Conservation (phyloP, 2,888 invertebrate genomes). For the Cephus rjabovi region DNA sequence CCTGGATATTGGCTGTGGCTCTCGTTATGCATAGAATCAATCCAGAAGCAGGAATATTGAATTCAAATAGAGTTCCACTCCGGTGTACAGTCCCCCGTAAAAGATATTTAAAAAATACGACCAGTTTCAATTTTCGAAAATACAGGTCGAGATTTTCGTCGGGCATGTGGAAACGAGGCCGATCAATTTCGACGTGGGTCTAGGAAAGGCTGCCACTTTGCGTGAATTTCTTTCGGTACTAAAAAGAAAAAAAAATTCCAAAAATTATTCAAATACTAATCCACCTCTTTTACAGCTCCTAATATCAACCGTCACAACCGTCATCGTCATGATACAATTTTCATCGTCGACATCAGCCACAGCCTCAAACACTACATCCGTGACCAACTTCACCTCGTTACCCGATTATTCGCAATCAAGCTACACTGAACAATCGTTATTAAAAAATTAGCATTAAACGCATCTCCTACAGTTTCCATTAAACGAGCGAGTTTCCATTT, state of each 20-base stretch:
- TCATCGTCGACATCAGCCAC: neutral
- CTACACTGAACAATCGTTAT: neutral
- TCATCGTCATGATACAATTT: neutral
- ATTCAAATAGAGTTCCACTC: neutral
- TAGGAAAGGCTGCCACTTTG: neutral
- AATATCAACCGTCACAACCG: neutral
- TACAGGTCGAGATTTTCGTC: neutral
- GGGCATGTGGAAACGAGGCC: neutral
- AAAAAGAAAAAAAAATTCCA: neutral
- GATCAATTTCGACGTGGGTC: neutral
- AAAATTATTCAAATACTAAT: neutral
- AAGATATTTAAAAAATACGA: neutral
- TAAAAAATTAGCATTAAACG: neutral
- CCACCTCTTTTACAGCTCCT: neutral
- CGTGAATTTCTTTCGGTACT: neutral
- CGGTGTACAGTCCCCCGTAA: neutral
- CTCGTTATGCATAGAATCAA: neutral
- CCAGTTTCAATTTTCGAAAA: neutral
- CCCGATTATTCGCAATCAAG: neutral
- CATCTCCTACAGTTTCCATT: neutral
- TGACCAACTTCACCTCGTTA: neutral
- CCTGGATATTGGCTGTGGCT: neutral
- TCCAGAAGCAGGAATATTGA: neutral
- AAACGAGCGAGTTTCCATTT: neutral
- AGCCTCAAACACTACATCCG: neutral